phyloP scores from a whole-genome alignment of 53 echinoderm and acorn worm genomes.

The Echinarachnius parma region DNA sequence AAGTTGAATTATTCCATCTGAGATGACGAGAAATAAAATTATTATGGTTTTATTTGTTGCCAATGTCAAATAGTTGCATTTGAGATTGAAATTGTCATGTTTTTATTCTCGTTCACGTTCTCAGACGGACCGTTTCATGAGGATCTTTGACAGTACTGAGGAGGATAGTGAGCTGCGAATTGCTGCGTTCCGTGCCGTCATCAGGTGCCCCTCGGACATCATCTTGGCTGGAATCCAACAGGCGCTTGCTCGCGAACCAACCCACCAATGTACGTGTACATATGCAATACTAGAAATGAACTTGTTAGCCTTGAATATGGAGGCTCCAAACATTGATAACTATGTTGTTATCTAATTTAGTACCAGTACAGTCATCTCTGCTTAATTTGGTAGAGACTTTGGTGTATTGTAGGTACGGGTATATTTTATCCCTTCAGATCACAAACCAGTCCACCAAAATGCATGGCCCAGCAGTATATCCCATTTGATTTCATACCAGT shows the following conservation, averaged over 20 bases:
- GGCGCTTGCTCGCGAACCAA: conserved; percentile 55
- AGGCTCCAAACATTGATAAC: too few relatives aligned
- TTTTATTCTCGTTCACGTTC: neutral
- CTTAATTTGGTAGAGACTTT: too few relatives aligned
- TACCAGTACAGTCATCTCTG: too few relatives aligned
- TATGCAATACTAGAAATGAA: too few relatives aligned
- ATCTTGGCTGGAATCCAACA: conserved; percentile 46
- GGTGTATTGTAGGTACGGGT: too few relatives aligned
- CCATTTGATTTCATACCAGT: too few relatives aligned
- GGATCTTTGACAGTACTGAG: conserved; percentile 56
- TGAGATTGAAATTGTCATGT: neutral
- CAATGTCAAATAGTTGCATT: neutral
- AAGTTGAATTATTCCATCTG: too few relatives aligned
- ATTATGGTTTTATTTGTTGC: too few relatives aligned
- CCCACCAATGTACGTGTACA: conserved; percentile 67
- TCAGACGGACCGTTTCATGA: conserved; percentile 30
- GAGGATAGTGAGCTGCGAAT: conserved; percentile 83
- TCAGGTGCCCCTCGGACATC: conserved; percentile 62
- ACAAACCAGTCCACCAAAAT: neutral
- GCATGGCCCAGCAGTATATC: too few relatives aligned
- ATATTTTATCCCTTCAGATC: neutral
- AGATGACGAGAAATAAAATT: too few relatives aligned
- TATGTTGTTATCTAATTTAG: too few relatives aligned
- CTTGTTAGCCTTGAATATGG: too few relatives aligned
- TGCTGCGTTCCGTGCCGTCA: conserved; percentile 73